phyloP scores from a whole-genome alignment of 1,140 invertebrate species.

The Zaprionus kolodkinae region DNA sequence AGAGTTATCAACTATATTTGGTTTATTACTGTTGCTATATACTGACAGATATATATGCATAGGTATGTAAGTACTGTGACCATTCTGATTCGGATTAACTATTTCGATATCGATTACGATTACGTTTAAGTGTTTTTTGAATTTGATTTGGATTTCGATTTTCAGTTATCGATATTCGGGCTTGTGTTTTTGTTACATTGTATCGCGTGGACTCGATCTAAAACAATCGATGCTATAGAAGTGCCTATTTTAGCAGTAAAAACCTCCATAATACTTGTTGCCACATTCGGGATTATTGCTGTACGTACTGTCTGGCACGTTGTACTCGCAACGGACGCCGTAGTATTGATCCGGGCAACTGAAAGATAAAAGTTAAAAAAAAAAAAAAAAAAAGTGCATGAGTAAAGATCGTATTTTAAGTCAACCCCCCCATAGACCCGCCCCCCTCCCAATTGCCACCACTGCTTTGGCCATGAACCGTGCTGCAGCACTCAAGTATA shows the following conservation, averaged over 20 bases:
- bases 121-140: conserved; percentile 7
- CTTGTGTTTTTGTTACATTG: conserved; percentile 32
- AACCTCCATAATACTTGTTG: conserved; percentile 77
- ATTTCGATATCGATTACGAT: conserved; percentile 32
- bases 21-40: conserved; percentile 49
- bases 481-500: conserved; percentile 57
- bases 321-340: conserved; percentile 91
- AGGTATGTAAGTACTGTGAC: conserved; percentile 19
- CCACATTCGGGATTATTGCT: conserved; percentile 76
- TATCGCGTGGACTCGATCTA: conserved; percentile 56
- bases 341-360: conserved; percentile 93
- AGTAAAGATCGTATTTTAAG: conserved; percentile 42
- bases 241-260: conserved; percentile 84
- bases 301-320: conserved; percentile 83
- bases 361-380: conserved; percentile 67
- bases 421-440: neutral
- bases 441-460: neutral
- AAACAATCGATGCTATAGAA: conserved; percentile 84
- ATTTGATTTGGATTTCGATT: conserved; percentile 33
- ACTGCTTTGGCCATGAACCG: conserved; percentile 65
- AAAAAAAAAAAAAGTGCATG: conserved; percentile 9
- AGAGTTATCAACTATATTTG: conserved; percentile 76
- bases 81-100: conserved; percentile 26
- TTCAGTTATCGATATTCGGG: conserved; percentile 21
- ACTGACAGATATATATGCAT: conserved; percentile 13